Conservation (phyloP, 2,113 vertebrate species). For the Rhagologus leucostigma region DNA sequence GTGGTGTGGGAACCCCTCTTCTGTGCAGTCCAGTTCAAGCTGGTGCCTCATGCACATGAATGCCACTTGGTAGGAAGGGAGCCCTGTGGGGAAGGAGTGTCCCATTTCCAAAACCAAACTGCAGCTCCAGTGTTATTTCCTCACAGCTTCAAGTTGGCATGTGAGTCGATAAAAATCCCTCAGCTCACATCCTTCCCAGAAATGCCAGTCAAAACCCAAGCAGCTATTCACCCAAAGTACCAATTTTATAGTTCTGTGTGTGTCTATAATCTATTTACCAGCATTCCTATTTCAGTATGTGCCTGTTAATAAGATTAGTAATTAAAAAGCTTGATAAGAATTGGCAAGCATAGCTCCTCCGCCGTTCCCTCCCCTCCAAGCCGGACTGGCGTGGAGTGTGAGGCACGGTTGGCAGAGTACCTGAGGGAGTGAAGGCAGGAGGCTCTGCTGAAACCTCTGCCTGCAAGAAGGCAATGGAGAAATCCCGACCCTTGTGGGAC, state of each 20-base stretch:
- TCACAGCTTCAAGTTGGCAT: neutral
- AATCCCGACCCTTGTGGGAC: slow-evolving; percentile 82
- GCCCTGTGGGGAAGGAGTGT: neutral
- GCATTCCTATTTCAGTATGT: slow-evolving; percentile 67
- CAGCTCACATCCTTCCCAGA: slow-evolving; percentile 42
- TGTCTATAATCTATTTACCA: slow-evolving; percentile 71
- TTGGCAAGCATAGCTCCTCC: slow-evolving; percentile 53
- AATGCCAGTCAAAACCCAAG: slow-evolving; percentile 30
- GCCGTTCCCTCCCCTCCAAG: slow-evolving; percentile 43
- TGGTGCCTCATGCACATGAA: neutral
- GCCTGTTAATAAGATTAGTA: slow-evolving; percentile 80
- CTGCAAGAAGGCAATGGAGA: slow-evolving; percentile 59
- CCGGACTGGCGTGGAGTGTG: neutral
- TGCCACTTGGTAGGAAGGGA: neutral
- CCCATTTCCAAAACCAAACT: neutral
- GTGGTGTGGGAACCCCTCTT: neutral
- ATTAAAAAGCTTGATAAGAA: slow-evolving; percentile 73
- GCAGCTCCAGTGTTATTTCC: neutral
- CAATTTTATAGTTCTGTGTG: slow-evolving; percentile 39
- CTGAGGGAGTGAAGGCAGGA: neutral
- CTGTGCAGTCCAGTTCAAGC: neutral
- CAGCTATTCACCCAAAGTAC: slow-evolving; percentile 28
- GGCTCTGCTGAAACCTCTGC: neutral
- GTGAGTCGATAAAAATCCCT: neutral
- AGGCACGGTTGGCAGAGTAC: slow-evolving; percentile 30